Conservation (phyloP, 2,888 invertebrate genomes). For the Acleris cristana region DNA sequence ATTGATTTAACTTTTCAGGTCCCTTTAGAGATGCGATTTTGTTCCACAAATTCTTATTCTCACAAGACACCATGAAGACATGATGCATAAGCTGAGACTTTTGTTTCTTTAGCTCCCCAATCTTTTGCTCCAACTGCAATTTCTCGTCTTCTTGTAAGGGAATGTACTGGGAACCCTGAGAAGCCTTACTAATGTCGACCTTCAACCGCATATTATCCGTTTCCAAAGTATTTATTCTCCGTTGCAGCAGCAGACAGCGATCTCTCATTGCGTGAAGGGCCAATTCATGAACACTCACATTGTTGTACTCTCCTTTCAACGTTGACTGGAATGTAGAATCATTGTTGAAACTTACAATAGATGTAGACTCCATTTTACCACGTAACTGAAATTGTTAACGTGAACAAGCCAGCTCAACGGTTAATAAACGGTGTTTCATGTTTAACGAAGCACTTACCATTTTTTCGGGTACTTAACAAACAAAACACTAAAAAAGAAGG, state of each 20-base stretch:
- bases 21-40: constrained; percentile 84
- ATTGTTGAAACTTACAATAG: constrained; percentile 78
- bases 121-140: constrained; percentile 82
- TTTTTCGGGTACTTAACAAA: background rate
- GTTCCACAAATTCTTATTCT: constrained; percentile 92
- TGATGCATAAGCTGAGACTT: constrained; percentile 90
- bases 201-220: constrained; percentile 89
- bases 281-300: constrained; percentile 87
- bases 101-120: constrained; percentile 88
- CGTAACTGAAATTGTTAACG: background rate
- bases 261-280: constrained; percentile 93
- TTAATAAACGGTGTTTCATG: too few relatives aligned
- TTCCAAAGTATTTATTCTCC: constrained; percentile 87
- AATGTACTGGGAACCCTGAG: constrained; percentile 58
- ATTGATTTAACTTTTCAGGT: constrained; percentile 55
- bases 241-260: constrained; percentile 89
- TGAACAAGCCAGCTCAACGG: background rate
- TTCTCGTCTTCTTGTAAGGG: constrained; percentile 76
- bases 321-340: constrained; percentile 76
- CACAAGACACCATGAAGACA: constrained; percentile 91
- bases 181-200: constrained; percentile 63
- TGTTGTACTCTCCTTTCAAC: constrained; percentile 68
- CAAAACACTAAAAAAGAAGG: too few relatives aligned
- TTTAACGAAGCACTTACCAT: background rate
- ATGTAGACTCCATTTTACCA: constrained; percentile 73